These are phyloP conservation scores for Equus quagga DNA, from an alignment of 2,113 vertebrate species.

Conservation along the genomic window DNA sequence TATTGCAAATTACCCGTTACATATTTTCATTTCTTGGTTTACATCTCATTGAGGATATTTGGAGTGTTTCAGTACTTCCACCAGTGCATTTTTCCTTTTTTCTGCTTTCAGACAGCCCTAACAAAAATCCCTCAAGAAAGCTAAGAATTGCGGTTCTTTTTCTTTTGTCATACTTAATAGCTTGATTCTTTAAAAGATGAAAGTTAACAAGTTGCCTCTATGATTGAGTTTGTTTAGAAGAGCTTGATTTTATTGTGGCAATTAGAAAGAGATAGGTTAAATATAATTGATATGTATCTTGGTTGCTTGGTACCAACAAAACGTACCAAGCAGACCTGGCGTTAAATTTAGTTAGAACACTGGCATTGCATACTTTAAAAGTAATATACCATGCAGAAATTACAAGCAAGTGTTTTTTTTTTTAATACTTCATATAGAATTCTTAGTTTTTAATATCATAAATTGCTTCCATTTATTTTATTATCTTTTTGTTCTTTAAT, in stretches of 20 bases:
- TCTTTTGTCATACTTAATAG: background rate
- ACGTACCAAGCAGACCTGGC: background rate
- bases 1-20: background rate
- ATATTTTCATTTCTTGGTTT: constrained; percentile 35
- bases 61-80: background rate
- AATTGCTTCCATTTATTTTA: background rate
- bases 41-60: background rate
- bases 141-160: background rate
- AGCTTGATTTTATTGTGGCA: constrained; percentile 37
- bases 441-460: constrained; percentile 18
- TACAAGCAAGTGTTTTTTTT: background rate
- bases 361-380: background rate
- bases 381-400: background rate
- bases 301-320: constrained; percentile 1
- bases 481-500: background rate
- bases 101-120: background rate
- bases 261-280: background rate
- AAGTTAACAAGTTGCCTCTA: background rate
- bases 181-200: constrained; percentile 30
- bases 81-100: background rate
- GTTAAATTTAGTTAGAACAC: constrained; percentile 17
- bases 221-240: constrained; percentile 8
- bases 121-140: background rate
- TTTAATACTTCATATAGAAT: constrained; percentile 23
- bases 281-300: constrained; percentile 20